phyloP scores from a whole-genome alignment of 2,888 invertebrate species.

The Caenorhabditis wallacei region DNA sequence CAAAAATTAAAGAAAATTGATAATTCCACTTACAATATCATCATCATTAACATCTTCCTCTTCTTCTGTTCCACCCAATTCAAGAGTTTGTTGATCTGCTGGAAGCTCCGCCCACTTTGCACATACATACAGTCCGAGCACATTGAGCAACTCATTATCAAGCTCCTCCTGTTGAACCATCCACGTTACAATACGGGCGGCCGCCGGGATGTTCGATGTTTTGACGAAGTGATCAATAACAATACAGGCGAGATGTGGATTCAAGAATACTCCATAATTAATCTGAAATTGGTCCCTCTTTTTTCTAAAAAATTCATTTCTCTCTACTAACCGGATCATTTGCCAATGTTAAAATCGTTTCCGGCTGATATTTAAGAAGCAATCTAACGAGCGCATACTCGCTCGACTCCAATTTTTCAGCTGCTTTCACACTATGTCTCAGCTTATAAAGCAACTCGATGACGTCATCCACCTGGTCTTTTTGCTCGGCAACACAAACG shows the following conservation, averaged over 20 bases:
- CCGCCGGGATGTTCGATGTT: constrained; percentile 84
- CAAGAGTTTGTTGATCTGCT: constrained; percentile 68
- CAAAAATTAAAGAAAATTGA: constrained; percentile 17
- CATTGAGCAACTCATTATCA: constrained; percentile 74
- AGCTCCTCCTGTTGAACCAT: constrained; percentile 87
- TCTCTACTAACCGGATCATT: constrained; percentile 87
- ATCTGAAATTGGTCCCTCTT: too few relatives aligned
- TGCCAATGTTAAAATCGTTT: constrained; percentile 88
- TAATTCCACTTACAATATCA: constrained; percentile 67
- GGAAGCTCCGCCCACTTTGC: constrained; percentile 77
- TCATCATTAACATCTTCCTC: constrained; percentile 80
- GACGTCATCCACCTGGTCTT: constrained; percentile 80
- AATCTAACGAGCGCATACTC: constrained; percentile 89
- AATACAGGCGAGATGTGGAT: constrained; percentile 89
- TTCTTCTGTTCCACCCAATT: constrained; percentile 76
- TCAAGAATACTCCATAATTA: constrained; percentile 94
- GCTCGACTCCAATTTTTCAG: constrained; percentile 89
- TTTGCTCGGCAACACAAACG: constrained; percentile 77
- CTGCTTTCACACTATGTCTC: constrained; percentile 87
- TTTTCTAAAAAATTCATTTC: too few relatives aligned
- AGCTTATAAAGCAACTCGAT: constrained; percentile 84
- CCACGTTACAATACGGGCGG: constrained; percentile 89
- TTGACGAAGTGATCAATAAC: constrained; percentile 89
- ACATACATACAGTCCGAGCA: constrained; percentile 66
- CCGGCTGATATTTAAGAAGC: constrained; percentile 85